Percentiles rank a stretch among this genome's conserved stretches.
Evolutionary conservation across 2,113 vertebrate genomes (phyloP).

Genomic region (Struthio camelus): DNA sequence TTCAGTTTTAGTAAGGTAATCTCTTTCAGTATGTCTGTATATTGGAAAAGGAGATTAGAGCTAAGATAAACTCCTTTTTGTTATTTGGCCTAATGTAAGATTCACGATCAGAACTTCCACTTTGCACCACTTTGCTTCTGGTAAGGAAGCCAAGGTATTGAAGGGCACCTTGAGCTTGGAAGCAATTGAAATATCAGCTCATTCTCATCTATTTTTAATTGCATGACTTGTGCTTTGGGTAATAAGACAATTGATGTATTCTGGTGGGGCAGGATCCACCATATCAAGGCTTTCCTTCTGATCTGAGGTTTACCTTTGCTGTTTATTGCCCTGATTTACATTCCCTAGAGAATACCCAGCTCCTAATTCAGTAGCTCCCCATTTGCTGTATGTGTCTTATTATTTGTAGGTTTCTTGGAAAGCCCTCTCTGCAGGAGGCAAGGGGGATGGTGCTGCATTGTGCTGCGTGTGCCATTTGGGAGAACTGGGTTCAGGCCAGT

Average conservation of each 20-base stretch:
- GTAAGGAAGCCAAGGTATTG: neutral
- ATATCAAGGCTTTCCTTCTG: neutral
- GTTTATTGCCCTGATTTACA: neutral
- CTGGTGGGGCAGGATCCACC: neutral
- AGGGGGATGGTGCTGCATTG: neutral
- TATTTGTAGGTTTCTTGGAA: neutral
- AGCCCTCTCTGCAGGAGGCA: neutral
- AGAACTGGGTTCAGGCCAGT: neutral
- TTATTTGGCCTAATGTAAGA: neutral
- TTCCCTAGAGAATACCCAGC: neutral
- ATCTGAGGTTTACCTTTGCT: neutral
- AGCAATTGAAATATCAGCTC: neutral
- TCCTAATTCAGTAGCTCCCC: neutral
- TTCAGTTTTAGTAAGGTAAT: neutral
- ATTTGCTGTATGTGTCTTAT: neutral
- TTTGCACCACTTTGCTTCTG: neutral
- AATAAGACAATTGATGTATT: neutral
- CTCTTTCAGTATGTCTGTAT: neutral
- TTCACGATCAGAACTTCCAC: neutral
- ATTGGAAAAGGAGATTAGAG: slow-evolving; percentile 18
- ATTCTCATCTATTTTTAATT: neutral
- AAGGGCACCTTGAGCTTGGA: slow-evolving; percentile 8
- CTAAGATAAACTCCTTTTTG: neutral
- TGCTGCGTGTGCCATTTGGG: neutral
- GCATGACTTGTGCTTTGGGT: neutral